Conservation (phyloP, 2,888 invertebrate genomes). For the Trisateles emortualis region DNA sequence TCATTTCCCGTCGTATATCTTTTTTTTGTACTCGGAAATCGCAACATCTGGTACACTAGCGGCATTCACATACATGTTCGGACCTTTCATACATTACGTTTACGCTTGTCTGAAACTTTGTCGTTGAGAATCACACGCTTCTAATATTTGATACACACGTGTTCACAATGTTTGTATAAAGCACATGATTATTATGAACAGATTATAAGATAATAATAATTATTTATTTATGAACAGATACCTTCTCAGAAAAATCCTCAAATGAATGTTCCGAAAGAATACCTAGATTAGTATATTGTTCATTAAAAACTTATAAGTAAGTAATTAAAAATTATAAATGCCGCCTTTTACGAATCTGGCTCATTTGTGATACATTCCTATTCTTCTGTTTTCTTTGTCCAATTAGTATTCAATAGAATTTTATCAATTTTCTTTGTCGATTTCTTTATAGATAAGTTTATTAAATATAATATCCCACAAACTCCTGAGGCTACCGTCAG, state of each 20-base stretch:
- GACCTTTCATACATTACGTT: constrained; percentile 54
- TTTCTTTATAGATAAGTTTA: neutral
- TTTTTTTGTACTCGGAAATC: constrained; percentile 76
- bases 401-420: constrained; percentile 8
- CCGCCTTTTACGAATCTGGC: constrained; percentile 5
- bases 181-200: neutral
- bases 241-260: no score
- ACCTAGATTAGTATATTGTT: constrained; percentile 5
- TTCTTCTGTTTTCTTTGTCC: constrained; percentile 10
- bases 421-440: constrained; percentile 3
- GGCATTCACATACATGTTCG: constrained; percentile 54
- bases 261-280: neutral
- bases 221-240: no score
- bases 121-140: constrained; percentile 44
- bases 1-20: constrained; percentile 80
- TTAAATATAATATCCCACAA: neutral
- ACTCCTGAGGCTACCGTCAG: neutral
- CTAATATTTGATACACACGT: constrained; percentile 27
- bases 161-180: constrained; percentile 1
- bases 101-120: constrained; percentile 53
- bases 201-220: neutral
- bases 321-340: constrained; percentile 3
- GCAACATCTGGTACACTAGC: constrained; percentile 75
- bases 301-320: constrained; percentile 8
- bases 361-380: constrained; percentile 7